Evolutionary conservation across 2,113 vertebrate genomes (phyloP), one percentile per base, ranked within the genome.

Genomic region (Phocoena sinus): DNA sequence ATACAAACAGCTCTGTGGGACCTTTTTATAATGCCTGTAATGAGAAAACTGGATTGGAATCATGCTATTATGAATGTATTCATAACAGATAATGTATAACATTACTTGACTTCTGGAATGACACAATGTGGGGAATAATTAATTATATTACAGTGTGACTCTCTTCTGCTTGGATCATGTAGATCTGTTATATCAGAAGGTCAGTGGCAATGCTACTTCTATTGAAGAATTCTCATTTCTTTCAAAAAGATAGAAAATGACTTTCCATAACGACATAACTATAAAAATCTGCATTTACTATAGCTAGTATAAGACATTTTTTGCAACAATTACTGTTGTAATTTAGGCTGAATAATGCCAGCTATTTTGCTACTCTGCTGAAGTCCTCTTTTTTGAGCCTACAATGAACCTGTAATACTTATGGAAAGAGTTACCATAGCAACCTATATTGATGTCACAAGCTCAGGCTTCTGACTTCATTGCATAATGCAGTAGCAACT

Each of bases 401-500:
- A 82, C 96, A 96, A 87, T 96, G 96, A 98, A 96, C 97, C 97
- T 97, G 98, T 97, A 98, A 97, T 96, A 97, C 98, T 97, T 97
- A 98, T 96, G 97, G 97, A 97, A 97, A 91, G 95, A 91, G 98
- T 98, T 96, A 77, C 98, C 95, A 98, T 98, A 96, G 98, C 96
- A 98, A 98, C 98, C 95, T 85, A 21, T 95, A 97, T 97, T 98
- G 98, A 98, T 97, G 98, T 98, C 98, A 98, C 97, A 94, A 96
- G 95, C 98, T 92, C 96, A 95, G 97, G 97, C 96, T 98, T 98
- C 98, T 98, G 98, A 98, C 98, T 98, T 98, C 97, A 98, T 97
- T 98, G 98, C 97, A 97, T 98, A 98, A 97, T 98, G 98, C 97
- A 92, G 97, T 96, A 97, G 96, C 94, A 95, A 98, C 92, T 97